Evolutionary conservation across 2,113 vertebrate genomes (phyloP).

Genomic region (Epinephelus fuscoguttatus): DNA sequence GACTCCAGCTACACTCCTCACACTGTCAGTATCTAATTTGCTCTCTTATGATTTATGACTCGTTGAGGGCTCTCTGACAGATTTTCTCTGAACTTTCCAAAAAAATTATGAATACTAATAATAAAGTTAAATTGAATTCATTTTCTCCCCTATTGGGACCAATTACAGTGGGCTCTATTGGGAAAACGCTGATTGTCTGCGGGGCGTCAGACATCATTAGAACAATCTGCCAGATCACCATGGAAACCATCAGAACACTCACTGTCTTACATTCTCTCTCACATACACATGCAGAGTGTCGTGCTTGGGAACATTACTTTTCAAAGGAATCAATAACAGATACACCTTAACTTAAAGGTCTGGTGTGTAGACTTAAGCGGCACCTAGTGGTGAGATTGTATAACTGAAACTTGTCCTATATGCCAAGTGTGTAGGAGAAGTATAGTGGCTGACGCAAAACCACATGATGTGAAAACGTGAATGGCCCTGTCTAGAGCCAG

Average conservation of each 20-base stretch:
- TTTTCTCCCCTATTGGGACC: conserved; percentile 75
- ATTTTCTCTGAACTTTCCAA: conserved; percentile 58
- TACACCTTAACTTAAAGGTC: not conserved
- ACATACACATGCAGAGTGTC: not conserved
- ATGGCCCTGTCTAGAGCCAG: too few species aligned
- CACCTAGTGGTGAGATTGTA: too few species aligned
- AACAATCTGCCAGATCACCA: conserved; percentile 50
- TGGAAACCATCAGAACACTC: conserved; percentile 54
- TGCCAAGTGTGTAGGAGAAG: too few species aligned
- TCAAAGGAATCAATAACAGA: not conserved
- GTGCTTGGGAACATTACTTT: not conserved
- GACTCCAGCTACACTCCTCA: conserved; percentile 48
- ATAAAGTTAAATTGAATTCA: conserved; percentile 77
- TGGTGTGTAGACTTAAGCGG: too few species aligned
- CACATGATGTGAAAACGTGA: too few species aligned
- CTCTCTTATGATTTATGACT: conserved; percentile 66
- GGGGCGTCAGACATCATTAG: conserved; percentile 65
- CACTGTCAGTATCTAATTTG: conserved; percentile 65
- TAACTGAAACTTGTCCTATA: too few species aligned
- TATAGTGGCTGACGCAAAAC: too few species aligned
- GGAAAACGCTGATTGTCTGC: conserved; percentile 60
- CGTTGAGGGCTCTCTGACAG: conserved; percentile 56
- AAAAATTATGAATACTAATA: conserved; percentile 73
- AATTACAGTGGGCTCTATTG: conserved; percentile 67
- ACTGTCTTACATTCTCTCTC: not conserved